Conservation (phyloP, 2,797 vertebrate species). For the Galago senegalensis region DNA sequence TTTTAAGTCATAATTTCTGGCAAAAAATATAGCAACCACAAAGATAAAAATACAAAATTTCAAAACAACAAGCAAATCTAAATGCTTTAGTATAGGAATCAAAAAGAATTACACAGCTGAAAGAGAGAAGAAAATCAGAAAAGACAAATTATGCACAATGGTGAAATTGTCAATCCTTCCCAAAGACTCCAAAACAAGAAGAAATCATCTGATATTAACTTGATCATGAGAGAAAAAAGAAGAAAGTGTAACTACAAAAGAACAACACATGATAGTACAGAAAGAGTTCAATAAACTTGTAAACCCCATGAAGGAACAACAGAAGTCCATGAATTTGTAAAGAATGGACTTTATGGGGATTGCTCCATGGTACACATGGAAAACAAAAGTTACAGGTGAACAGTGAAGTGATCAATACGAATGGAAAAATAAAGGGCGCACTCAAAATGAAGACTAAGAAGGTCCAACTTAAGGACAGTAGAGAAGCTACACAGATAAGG, state of each 20-base stretch:
- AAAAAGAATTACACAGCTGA: not conserved
- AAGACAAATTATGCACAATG: not conserved
- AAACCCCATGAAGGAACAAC: not conserved
- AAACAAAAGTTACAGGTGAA: constrained; percentile 25
- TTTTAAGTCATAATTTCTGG: not conserved
- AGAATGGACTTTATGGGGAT: not conserved
- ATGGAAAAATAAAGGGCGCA: not conserved
- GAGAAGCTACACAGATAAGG: not conserved
- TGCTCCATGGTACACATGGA: not conserved
- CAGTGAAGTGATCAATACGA: not conserved
- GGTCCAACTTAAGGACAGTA: not conserved
- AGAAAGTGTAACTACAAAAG: not conserved
- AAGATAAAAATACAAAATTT: not conserved
- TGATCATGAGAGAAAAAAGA: not conserved
- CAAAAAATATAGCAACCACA: not conserved
- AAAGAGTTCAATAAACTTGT: not conserved
- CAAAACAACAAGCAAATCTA: not conserved
- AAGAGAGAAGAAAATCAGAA: not conserved
- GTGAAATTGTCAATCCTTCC: not conserved
- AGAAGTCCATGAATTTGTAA: not conserved
- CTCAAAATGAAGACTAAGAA: constrained; percentile 23
- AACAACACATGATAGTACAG: not conserved
- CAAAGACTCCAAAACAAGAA: not conserved
- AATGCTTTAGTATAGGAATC: not conserved
- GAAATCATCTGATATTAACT: not conserved